Evolutionary conservation across 2,113 vertebrate species (phyloP).

Genomic region (Ctenomys sociabilis): DNA sequence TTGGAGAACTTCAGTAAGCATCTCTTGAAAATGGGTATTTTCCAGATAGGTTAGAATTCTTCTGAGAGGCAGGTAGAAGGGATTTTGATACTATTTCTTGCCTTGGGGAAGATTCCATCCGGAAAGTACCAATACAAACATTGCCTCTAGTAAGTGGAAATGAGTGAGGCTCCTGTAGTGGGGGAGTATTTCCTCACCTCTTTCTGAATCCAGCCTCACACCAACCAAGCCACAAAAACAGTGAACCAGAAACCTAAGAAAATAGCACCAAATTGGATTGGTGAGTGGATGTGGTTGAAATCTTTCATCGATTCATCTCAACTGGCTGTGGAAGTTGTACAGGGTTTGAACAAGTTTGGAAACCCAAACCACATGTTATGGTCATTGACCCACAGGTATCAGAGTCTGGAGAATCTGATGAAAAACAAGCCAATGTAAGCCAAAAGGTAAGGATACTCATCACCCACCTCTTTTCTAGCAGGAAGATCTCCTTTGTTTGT

Average conservation of each 20-base stretch:
- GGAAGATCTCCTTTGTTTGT: conserved; percentile 48
- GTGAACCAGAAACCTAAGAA: conserved; percentile 63
- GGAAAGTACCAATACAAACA: conserved; percentile 65
- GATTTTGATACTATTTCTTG: conserved; percentile 72
- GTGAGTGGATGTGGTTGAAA: conserved; percentile 72
- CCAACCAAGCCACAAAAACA: conserved; percentile 61
- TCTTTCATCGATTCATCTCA: conserved; percentile 77
- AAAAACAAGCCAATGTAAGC: conserved; percentile 61
- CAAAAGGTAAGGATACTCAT: neutral
- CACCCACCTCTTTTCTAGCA: conserved; percentile 46
- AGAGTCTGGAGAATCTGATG: conserved; percentile 62
- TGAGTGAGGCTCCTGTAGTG: conserved; percentile 70
- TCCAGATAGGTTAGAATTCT: conserved; percentile 62
- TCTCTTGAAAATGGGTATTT: conserved; percentile 14
- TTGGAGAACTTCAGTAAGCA: neutral
- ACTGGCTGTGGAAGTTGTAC: conserved; percentile 59
- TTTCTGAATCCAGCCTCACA: conserved; percentile 68
- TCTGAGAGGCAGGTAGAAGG: conserved; percentile 63
- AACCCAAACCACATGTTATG: conserved; percentile 73
- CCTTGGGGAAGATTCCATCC: conserved; percentile 65
- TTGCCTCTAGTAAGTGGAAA: conserved; percentile 71
- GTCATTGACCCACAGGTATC: conserved; percentile 68
- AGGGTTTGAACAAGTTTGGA: conserved; percentile 66
- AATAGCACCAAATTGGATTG: conserved; percentile 72
- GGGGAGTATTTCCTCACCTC: conserved; percentile 59